These are phyloP conservation scores for Panthera tigris DNA, from an alignment of 2,113 vertebrate genomes.

Conservation along the genomic window DNA sequence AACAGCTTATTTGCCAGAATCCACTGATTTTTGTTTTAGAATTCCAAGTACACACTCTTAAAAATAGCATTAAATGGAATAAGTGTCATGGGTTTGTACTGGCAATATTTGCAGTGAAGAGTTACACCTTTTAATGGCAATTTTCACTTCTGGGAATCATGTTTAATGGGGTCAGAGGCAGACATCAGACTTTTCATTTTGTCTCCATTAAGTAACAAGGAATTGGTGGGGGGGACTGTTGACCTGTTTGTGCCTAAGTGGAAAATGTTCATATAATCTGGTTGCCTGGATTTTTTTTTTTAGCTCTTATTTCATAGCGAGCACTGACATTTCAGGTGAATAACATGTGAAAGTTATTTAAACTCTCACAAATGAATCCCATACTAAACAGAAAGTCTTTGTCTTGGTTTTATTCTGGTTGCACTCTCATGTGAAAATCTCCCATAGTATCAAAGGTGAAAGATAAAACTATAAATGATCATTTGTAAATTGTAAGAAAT, in stretches of 20 bases:
- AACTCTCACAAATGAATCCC: background rate
- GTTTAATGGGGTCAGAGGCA: constrained; percentile 44
- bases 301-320: background rate
- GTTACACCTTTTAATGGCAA: background rate
- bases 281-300: constrained; percentile 34
- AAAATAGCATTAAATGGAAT: background rate
- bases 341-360: constrained; percentile 36
- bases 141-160: background rate
- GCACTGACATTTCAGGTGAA: background rate
- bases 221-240: constrained; percentile 16
- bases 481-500: background rate
- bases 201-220: background rate
- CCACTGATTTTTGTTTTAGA: background rate
- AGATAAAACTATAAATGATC: background rate
- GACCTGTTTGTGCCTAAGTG: background rate
- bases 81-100: background rate
- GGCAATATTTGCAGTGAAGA: background rate
- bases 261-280: background rate
- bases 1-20: background rate
- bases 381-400: background rate
- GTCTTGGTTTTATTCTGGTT: background rate
- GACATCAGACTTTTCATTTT: constrained; percentile 26
- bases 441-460: background rate
- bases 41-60: background rate
- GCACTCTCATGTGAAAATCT: background rate